phyloP scores from a whole-genome alignment of 1,140 invertebrate species.

The Gryllus bimaculatus region DNA sequence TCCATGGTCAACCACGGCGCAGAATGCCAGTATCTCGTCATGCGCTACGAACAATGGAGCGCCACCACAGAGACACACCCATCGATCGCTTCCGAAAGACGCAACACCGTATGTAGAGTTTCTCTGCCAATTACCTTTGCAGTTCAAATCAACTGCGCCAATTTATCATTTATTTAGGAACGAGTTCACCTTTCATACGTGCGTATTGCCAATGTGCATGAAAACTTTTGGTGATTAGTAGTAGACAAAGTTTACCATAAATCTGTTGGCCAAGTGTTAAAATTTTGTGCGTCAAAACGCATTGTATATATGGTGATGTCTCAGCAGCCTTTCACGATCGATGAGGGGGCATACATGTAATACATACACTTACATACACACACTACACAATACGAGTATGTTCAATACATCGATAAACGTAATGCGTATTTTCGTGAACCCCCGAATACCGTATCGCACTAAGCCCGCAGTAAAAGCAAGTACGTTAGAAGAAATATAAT shows the following conservation, averaged over 20 bases:
- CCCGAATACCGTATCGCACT: too few species aligned
- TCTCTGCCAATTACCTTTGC: too few species aligned
- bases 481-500: too few species aligned
- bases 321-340: too few species aligned
- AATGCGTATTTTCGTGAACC: neutral
- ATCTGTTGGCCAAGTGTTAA: too few species aligned
- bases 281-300: too few species aligned
- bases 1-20: neutral
- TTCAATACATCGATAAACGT: neutral
- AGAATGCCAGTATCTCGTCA: neutral
- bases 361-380: neutral
- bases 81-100: neutral
- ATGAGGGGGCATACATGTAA: too few species aligned
- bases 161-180: neutral
- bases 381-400: neutral
- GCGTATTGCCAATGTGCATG: neutral
- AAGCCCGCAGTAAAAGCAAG: too few species aligned
- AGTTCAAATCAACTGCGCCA: too few species aligned
- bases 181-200: neutral
- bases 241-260: neutral
- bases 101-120: too few species aligned
- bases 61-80: neutral
- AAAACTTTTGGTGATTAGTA: neutral
- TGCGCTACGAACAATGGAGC: neutral
- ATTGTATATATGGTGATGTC: too few species aligned